phyloP scores from a whole-genome alignment of 2,113 vertebrate species.

The Grammomys surdaster region DNA sequence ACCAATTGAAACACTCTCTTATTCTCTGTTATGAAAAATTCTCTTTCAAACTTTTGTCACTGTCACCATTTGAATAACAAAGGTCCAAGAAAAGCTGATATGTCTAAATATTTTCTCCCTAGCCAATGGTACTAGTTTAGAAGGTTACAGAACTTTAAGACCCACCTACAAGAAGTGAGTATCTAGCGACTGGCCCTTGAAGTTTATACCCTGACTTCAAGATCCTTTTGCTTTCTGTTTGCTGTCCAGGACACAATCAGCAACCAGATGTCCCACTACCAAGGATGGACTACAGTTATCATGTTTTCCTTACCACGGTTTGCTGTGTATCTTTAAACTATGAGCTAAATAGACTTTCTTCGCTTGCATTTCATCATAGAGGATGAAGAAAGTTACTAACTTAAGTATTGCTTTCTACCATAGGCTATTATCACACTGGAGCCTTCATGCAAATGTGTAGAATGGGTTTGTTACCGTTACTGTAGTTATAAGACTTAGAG shows the following conservation, averaged over 20 bases:
- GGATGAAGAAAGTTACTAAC: background rate
- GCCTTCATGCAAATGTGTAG: background rate
- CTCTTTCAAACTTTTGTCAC: background rate
- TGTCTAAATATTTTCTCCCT: background rate
- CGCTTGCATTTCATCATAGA: background rate
- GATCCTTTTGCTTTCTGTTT: background rate
- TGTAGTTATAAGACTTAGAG: background rate
- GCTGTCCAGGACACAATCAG: background rate
- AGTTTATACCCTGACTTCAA: background rate
- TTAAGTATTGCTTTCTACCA: background rate
- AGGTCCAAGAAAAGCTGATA: background rate
- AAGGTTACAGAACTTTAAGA: background rate
- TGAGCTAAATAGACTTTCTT: background rate
- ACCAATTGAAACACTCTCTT: background rate
- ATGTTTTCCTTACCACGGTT: background rate
- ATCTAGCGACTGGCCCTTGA: background rate
- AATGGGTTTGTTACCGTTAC: background rate
- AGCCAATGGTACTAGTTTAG: background rate
- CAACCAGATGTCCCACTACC: background rate
- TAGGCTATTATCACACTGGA: background rate
- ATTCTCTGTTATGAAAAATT: background rate
- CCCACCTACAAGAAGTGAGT: background rate
- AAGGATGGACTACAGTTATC: background rate
- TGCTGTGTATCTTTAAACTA: background rate
- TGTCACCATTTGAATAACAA: background rate